Evolutionary conservation across 2,113 vertebrate genomes (phyloP).

Genomic region (Salvator merianae): DNA sequence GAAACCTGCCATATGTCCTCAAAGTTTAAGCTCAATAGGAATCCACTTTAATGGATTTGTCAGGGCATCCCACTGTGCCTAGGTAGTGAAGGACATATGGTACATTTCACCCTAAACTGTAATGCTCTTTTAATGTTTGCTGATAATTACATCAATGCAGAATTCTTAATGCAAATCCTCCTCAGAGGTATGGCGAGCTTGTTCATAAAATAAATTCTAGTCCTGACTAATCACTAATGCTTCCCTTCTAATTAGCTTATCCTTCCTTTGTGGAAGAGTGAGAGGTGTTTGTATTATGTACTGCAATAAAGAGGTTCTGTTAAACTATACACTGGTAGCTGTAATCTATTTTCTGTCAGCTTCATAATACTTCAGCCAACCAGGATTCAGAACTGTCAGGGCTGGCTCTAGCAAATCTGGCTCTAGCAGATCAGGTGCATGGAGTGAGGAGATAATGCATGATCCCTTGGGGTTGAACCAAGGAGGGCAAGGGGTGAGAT

Average conservation of each 20-base stretch:
- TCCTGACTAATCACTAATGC: conserved; percentile 31
- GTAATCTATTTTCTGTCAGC: neutral
- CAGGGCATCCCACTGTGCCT: conserved; percentile 38
- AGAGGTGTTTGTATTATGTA: conserved; percentile 4
- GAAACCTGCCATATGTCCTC: conserved; percentile 65
- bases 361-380: neutral
- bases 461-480: too few relatives aligned
- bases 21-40: conserved; percentile 54
- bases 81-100: conserved; percentile 65
- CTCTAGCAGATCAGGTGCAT: neutral
- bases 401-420: too few relatives aligned
- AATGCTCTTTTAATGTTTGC: conserved; percentile 71
- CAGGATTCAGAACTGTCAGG: neutral
- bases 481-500: too few relatives aligned
- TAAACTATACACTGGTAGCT: neutral
- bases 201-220: conserved; percentile 31
- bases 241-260: conserved; percentile 13
- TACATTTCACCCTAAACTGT: conserved; percentile 68
- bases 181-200: conserved; percentile 37
- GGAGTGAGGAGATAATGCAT: too few relatives aligned
- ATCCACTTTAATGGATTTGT: conserved; percentile 52
- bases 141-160: conserved; percentile 48
- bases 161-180: conserved; percentile 36
- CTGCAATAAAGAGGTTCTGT: neutral
- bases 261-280: neutral